A percentile compares a stretch with the other conserved stretches of the same genome.
These are phyloP conservation scores for Eunapius fragilis DNA, from an alignment of 37 sponge, comb jelly and placozoan genomes.

Conservation along the genomic window DNA sequence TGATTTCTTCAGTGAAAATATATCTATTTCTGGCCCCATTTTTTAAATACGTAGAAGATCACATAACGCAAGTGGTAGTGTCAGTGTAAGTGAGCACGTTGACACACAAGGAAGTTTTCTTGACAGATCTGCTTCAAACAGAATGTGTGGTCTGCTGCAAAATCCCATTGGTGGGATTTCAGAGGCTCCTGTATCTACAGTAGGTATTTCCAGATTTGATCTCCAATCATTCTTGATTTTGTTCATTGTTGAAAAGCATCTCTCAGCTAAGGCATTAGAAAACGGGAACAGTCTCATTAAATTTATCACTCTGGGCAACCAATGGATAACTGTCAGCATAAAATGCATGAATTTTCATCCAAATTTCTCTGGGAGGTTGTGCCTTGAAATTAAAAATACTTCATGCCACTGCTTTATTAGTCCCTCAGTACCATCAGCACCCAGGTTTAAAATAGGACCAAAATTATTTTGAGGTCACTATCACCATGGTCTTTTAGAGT, in stretches of 20 bases:
- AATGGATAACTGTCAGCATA: background rate
- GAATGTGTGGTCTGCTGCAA: no score
- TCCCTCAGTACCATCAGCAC: background rate
- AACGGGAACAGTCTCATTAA: background rate
- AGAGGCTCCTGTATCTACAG: background rate
- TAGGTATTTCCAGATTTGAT: background rate
- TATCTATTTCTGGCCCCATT: background rate
- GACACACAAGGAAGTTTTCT: no score
- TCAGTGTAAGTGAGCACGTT: no score
- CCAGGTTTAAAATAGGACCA: background rate
- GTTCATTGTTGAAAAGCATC: background rate
- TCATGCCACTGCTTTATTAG: background rate
- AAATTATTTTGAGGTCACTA: background rate
- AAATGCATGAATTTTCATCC: background rate
- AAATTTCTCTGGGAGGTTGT: background rate
- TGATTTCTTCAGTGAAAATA: background rate
- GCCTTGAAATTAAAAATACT: background rate
- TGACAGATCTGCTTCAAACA: no score
- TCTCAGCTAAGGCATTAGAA: background rate
- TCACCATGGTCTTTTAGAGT: background rate
- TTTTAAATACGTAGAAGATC: background rate
- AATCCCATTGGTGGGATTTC: no score
- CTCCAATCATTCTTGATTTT: background rate
- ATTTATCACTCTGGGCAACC: background rate
- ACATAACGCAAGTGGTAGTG: no score